phyloP scores from a whole-genome alignment of 2,797 vertebrate genomes.

The Smutsia temminckii region DNA sequence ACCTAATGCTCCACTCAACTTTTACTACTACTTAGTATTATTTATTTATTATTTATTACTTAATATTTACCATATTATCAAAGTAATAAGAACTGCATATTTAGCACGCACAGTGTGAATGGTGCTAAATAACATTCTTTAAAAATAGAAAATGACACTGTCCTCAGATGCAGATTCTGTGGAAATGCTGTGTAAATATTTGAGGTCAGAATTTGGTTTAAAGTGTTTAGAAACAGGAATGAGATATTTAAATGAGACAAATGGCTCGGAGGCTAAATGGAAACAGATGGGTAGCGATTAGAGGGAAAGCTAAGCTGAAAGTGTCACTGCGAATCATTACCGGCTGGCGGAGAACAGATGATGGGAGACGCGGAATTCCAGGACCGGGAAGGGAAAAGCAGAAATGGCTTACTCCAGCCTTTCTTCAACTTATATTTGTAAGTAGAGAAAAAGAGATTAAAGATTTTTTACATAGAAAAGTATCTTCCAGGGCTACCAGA shows the following conservation, averaged over 20 bases:
- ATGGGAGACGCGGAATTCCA: background rate
- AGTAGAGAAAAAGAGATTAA: background rate
- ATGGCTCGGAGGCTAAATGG: slow-evolving; percentile 64
- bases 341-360: slow-evolving; percentile 48
- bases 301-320: slow-evolving; percentile 58
- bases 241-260: slow-evolving; percentile 75
- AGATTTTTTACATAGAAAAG: background rate
- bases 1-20: background rate
- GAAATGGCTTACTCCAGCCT: slow-evolving; percentile 5
- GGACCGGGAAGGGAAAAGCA: background rate
- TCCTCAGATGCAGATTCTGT: slow-evolving; percentile 38
- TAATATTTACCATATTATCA: slow-evolving; percentile 25
- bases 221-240: slow-evolving; percentile 65
- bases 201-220: slow-evolving; percentile 65
- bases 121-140: slow-evolving; percentile 42
- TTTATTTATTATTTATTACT: too few relatives aligned
- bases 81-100: slow-evolving; percentile 35
- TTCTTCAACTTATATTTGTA: background rate
- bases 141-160: slow-evolving; percentile 36
- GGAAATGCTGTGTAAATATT: slow-evolving; percentile 66
- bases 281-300: slow-evolving; percentile 72
- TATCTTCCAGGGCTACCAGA: background rate
- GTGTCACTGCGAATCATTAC: slow-evolving; percentile 36
- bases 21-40: background rate
- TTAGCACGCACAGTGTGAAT: slow-evolving; percentile 52